Conservation (phyloP, 1,140 invertebrate species). For the Ericerus pela region DNA sequence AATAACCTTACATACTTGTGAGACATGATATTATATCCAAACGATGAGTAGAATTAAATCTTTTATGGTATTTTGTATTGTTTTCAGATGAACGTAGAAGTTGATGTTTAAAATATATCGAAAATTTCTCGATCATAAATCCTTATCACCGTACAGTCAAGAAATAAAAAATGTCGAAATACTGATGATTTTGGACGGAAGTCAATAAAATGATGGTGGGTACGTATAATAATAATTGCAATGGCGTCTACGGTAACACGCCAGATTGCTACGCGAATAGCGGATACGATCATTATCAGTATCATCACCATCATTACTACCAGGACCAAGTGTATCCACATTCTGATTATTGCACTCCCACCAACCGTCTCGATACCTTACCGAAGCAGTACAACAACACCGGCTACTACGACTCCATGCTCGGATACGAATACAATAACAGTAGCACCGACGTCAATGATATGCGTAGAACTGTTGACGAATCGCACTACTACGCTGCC, state of each 20-base stretch:
- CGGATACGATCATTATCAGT: slow-evolving; percentile 2
- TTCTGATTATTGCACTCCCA: not conserved
- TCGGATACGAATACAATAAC: not conserved
- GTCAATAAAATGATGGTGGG: slow-evolving; percentile 1
- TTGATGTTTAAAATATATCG: too few relatives aligned
- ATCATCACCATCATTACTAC: slow-evolving; percentile 5
- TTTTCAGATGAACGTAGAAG: too few relatives aligned
- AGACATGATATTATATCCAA: too few relatives aligned
- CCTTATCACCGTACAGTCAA: too few relatives aligned
- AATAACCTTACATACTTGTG: too few relatives aligned
- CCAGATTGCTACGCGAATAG: not conserved
- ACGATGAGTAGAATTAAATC: too few relatives aligned
- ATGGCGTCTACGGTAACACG: not conserved
- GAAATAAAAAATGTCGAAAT: not conserved
- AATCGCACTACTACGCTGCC: not conserved
- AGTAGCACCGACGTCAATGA: not conserved
- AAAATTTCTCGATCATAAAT: too few relatives aligned
- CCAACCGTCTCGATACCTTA: not conserved
- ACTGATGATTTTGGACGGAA: not conserved
- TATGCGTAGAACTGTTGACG: not conserved
- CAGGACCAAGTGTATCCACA: slow-evolving; percentile 2
- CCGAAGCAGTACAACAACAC: slow-evolving; percentile 3
- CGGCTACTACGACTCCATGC: not conserved
- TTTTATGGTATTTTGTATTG: too few relatives aligned
- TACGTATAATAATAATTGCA: slow-evolving; percentile 7